Evolutionary conservation across 2,113 vertebrate genomes (phyloP), one percentile per base, ranked within the genome.

Genomic region (Bubo blakistoni): DNA sequence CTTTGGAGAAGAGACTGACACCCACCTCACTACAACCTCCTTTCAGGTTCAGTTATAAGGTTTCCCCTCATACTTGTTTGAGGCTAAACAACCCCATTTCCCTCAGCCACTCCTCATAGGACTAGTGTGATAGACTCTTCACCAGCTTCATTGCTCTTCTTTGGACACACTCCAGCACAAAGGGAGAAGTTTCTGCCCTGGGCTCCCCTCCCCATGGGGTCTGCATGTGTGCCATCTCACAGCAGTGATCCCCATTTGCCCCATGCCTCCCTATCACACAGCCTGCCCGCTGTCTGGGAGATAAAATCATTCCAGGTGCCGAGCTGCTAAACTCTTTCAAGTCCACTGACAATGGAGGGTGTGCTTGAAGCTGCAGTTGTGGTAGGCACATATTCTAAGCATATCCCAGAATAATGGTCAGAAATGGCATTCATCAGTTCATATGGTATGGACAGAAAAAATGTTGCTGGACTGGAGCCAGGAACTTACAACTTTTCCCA

Each of bases 91-190:
- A 34, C 10, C 25, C 16, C 38, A 46, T 2, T 11, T 87, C 16
- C 40, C 22, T 47, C 54, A 73, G 34, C 19, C 1, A 3, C 7
- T 85, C 21, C 34, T 86, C 34, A 69, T 1, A 36, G 29, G 24
- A 58, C 20, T 72, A 63, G 21, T 63, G 6, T 38, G 63, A 44
- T 3, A 77, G 54, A 12, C 8, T 15, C 47, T 27, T 88, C 26
- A 61, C 30, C 19, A 29, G 34, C 40, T 71, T 76, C 1, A 0
- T 52, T 55, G 17, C 20, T 8, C 34, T 55, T 44, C 21, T 81
- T 54, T 7, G 5, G 30, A 49, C 4, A 8, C 0, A 0, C 11
- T 57, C 17, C 66, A 63, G 11, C n/a, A 27, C 2, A 0, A 27
- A 73, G 24, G 16, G 32, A 71, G 58, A 83, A 47, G 34, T 51